phyloP scores from a whole-genome alignment of 2,888 invertebrate species.

The Diarsia rubi region DNA sequence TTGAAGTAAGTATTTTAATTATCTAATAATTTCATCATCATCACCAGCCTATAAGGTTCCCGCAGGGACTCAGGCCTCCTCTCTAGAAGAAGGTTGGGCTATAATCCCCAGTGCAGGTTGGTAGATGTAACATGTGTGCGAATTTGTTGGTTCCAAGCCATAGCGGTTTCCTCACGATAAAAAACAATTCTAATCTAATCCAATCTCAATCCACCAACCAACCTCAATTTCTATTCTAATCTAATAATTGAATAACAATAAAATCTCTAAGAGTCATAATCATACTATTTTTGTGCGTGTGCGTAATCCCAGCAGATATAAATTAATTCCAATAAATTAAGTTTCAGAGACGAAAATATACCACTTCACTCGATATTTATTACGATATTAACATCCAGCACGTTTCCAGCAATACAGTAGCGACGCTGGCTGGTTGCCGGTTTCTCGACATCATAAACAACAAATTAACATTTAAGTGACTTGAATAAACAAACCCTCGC shows the following conservation, averaged over 20 bases:
- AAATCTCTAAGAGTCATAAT: not conserved
- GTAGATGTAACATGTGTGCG: no score
- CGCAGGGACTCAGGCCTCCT: no score
- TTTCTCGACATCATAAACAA: conserved; percentile 36
- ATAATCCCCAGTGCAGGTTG: no score
- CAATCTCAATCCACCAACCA: no score
- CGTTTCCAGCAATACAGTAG: conserved; percentile 15
- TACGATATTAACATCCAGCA: conserved; percentile 24
- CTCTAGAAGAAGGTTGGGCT: no score
- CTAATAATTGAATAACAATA: not conserved
- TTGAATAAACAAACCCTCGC: conserved; percentile 41
- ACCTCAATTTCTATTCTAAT: no score
- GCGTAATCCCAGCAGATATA: conserved; percentile 1
- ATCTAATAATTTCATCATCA: no score
- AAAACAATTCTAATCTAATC: no score
- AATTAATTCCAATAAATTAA: conserved; percentile 3
- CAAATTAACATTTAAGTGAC: conserved; percentile 31
- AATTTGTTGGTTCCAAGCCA: no score
- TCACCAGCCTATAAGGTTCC: no score
- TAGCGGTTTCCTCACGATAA: no score
- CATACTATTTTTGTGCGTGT: not conserved
- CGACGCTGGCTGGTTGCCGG: conserved; percentile 31
- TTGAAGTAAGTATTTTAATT: conserved; percentile 8
- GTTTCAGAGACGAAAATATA: conserved; percentile 26
- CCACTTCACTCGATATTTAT: conserved; percentile 42